A percentile compares a stretch with the other conserved stretches of the same genome.
Conservation (phyloP, 2,888 invertebrate genomes). For the Arenicola marina region DNA sequence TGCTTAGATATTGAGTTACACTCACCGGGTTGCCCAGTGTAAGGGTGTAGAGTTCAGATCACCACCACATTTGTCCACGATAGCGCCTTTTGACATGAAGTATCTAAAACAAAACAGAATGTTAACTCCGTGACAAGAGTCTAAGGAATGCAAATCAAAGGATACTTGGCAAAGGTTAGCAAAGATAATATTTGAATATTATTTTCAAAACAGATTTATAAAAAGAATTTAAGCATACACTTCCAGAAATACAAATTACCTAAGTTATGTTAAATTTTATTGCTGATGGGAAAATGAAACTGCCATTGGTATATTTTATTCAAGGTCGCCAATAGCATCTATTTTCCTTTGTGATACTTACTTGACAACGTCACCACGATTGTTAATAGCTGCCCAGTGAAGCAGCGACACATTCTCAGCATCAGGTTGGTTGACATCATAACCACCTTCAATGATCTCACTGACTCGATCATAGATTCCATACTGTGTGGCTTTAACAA, state of each 20-base stretch:
- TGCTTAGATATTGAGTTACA: neutral
- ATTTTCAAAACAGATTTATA: too few species aligned
- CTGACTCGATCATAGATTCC: slow-evolving; percentile 72
- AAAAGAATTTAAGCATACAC: too few species aligned
- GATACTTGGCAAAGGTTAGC: too few species aligned
- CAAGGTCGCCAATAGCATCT: too few species aligned
- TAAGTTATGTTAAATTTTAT: too few species aligned
- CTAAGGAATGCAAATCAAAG: too few species aligned
- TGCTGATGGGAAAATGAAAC: too few species aligned
- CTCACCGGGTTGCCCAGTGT: slow-evolving; percentile 92
- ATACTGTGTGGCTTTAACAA: slow-evolving; percentile 77
- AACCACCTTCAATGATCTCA: slow-evolving; percentile 64
- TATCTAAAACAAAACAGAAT: slow-evolving; percentile 64
- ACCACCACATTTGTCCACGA: slow-evolving; percentile 93
- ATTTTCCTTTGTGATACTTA: too few species aligned
- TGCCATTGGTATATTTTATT: too few species aligned
- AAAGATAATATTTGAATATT: too few species aligned
- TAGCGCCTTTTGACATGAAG: slow-evolving; percentile 82
- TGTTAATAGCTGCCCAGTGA: slow-evolving; percentile 99
- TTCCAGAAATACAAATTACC: too few species aligned
- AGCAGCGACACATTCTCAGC: slow-evolving; percentile 92
- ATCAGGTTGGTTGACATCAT: slow-evolving; percentile 90
- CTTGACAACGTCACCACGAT: slow-evolving; percentile 87
- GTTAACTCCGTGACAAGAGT: too few species aligned
- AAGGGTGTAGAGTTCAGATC: slow-evolving; percentile 94